These are phyloP conservation scores for Molorchus minor DNA, from an alignment of 2,888 invertebrate genomes.

Conservation along the genomic window DNA sequence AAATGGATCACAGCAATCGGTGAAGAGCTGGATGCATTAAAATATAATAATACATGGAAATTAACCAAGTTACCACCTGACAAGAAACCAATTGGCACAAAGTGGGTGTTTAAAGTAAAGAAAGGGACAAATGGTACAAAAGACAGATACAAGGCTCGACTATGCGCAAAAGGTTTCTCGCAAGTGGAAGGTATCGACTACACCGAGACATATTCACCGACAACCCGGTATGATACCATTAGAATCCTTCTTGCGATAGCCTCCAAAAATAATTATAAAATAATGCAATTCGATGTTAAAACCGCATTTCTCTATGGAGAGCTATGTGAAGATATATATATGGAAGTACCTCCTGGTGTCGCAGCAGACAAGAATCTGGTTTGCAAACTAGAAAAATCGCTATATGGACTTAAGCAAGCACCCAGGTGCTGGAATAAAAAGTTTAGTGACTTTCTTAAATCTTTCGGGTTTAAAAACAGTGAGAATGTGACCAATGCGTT, in stretches of 20 bases:
- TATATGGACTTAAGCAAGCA: conserved; percentile 7
- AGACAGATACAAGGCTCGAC: not conserved
- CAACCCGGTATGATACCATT: conserved; percentile 1
- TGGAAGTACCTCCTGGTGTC: conserved; percentile 5
- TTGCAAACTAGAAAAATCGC: not conserved
- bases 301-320: conserved; percentile 8
- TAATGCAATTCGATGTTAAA: conserved; percentile 6
- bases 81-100: not conserved
- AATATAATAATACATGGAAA: not conserved
- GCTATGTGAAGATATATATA: not conserved
- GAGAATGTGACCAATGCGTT: conserved; percentile 6
- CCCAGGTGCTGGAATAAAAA: conserved; percentile 5
- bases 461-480: too few relatives aligned
- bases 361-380: not conserved
- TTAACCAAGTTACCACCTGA: not conserved
- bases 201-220: not conserved
- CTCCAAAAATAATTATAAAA: conserved; percentile 1
- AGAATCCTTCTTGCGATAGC: not conserved
- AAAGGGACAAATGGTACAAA: not conserved
- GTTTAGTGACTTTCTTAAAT: too few relatives aligned
- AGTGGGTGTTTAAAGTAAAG: conserved; percentile 8
- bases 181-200: conserved; percentile 9
- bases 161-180: not conserved
- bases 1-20: not conserved
- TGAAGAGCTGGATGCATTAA: not conserved